Conservation (phyloP, 2,797 vertebrate genomes). For the Oreochromis mossambicus region DNA sequence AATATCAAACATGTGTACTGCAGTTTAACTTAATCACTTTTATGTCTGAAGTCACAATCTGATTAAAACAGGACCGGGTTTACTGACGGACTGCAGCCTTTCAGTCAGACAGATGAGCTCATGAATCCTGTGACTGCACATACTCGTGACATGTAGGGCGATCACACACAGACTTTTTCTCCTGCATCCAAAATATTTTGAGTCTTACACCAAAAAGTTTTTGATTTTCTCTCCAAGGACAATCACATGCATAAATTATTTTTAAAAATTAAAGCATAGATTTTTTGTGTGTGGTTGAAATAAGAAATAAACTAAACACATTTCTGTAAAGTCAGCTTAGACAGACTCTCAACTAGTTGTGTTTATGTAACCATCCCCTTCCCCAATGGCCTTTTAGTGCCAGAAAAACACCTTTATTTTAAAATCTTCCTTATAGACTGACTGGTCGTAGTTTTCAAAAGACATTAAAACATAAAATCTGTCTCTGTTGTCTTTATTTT, state of each 20-base stretch:
- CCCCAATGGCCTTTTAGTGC: fast-evolving
- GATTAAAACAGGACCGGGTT: neutral
- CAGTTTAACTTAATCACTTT: neutral
- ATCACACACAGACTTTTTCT: neutral
- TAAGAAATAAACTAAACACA: neutral
- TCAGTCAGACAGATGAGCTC: neutral
- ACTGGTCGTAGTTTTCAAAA: neutral
- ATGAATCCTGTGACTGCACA: neutral
- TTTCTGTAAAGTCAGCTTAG: neutral
- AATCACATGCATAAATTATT: neutral
- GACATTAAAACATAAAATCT: neutral
- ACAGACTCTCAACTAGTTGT: neutral
- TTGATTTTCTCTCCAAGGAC: neutral
- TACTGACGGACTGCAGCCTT: neutral
- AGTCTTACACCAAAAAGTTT: neutral
- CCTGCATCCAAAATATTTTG: neutral
- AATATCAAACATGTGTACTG: fast-evolving
- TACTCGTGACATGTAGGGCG: fast-evolving
- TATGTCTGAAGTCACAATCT: neutral
- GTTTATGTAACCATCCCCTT: too few species aligned
- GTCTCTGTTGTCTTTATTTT: neutral
- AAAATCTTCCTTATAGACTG: fast-evolving
- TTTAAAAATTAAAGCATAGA: fast-evolving
- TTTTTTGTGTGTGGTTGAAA: neutral
- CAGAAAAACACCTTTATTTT: neutral